Percentiles rank a stretch among this genome's conserved stretches.
Evolutionary conservation across 2,113 vertebrate genomes (phyloP).

Genomic region (Motacilla alba): DNA sequence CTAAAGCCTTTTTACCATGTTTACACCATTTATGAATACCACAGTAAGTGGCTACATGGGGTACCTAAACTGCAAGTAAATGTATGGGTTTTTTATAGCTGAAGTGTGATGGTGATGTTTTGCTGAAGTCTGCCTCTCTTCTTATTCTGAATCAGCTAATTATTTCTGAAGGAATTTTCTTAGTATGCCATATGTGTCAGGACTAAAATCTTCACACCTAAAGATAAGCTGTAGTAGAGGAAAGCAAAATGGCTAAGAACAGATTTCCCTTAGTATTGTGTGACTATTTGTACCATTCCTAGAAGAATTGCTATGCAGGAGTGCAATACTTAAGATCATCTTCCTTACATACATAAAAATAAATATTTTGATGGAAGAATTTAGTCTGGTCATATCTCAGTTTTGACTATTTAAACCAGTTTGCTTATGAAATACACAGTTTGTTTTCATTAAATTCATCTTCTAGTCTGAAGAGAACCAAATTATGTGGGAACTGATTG

Average conservation of each 20-base stretch:
- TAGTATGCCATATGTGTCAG: neutral
- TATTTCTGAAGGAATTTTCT: neutral
- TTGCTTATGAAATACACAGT: neutral
- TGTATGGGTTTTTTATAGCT: neutral
- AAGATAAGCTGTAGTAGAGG: neutral
- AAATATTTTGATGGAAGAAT: neutral
- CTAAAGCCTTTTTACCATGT: neutral
- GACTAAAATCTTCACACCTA: neutral
- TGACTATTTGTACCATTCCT: neutral
- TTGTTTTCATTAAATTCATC: neutral
- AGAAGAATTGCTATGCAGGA: neutral
- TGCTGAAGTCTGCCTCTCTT: neutral
- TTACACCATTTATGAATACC: neutral
- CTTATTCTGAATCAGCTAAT: neutral
- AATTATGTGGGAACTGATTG: slow-evolving; percentile 89
- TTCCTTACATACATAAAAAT: neutral
- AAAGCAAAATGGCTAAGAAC: neutral
- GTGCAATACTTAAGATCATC: neutral
- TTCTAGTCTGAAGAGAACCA: slow-evolving; percentile 91
- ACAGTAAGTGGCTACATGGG: neutral
- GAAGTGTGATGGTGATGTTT: neutral
- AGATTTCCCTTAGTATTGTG: neutral
- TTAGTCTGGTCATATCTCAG: neutral
- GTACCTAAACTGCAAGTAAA: neutral
- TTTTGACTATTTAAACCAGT: neutral